phyloP scores from a whole-genome alignment of 2,797 vertebrate genomes.

The Dendrocincla tyrannina region DNA sequence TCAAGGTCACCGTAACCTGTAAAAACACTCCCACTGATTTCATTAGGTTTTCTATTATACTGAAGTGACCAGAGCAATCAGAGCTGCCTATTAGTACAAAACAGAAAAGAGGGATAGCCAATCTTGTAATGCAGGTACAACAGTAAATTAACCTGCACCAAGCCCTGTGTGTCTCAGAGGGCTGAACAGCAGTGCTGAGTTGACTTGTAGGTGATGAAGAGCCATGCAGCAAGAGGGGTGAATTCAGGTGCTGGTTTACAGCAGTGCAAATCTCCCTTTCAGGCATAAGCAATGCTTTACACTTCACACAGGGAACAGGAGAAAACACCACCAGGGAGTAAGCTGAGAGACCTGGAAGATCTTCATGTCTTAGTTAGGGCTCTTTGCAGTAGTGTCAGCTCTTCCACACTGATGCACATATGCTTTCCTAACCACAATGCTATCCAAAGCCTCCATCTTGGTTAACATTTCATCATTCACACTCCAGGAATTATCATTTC shows the following conservation, averaged over 20 bases:
- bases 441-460: conserved; percentile 42
- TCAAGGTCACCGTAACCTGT: neutral
- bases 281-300: neutral
- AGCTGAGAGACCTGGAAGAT: neutral
- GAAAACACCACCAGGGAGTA: neutral
- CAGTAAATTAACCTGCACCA: neutral
- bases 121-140: neutral
- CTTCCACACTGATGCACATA: neutral
- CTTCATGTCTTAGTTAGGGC: neutral
- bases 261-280: neutral
- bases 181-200: neutral
- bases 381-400: neutral
- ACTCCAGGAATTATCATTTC: conserved; percentile 60
- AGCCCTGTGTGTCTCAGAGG: neutral
- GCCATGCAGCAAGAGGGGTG: neutral
- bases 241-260: neutral
- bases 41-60: neutral
- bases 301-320: neutral
- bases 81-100: neutral
- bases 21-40: neutral
- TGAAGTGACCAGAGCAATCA: neutral
- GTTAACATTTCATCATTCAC: conserved; percentile 65
- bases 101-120: neutral
- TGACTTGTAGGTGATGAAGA: neutral
- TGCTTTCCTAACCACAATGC: conserved; percentile 29